These are phyloP conservation scores for Lissocephala sabroskyi DNA, from an alignment of 2,888 invertebrate species.

Conservation along the genomic window DNA sequence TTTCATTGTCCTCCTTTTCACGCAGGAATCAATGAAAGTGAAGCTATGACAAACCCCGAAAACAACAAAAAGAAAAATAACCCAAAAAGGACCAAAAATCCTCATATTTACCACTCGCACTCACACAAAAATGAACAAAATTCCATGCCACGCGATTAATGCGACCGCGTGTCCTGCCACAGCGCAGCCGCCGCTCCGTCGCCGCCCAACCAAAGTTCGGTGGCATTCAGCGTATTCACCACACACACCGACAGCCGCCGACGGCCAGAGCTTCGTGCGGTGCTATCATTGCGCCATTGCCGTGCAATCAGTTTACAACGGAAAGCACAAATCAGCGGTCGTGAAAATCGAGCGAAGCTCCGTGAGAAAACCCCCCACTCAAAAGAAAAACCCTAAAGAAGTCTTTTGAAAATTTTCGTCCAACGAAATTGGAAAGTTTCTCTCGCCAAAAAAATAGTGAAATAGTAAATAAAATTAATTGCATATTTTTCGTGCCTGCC, in stretches of 20 bases:
- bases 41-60: too few species aligned
- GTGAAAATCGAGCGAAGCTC: slow-evolving; percentile 50
- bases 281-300: slow-evolving; percentile 22
- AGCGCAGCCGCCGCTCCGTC: background rate
- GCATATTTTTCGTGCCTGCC: background rate
- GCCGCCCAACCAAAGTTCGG: slow-evolving; percentile 1
- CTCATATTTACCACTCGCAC: too few species aligned
- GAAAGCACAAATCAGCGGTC: slow-evolving; percentile 71
- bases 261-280: slow-evolving; percentile 3
- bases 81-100: slow-evolving; percentile 8
- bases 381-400: slow-evolving; percentile 35
- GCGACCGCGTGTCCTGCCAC: slow-evolving; percentile 5
- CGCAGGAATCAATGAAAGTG: slow-evolving; percentile 31
- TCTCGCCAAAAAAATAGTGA: background rate
- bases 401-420: slow-evolving; percentile 26
- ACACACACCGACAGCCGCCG: slow-evolving; percentile 13
- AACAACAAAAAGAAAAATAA: too few species aligned
- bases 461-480: background rate
- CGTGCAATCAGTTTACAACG: slow-evolving; percentile 68
- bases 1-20: slow-evolving; percentile 27
- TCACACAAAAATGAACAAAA: background rate
- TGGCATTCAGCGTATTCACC: slow-evolving; percentile 30
- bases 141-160: slow-evolving; percentile 21
- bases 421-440: slow-evolving; percentile 17
- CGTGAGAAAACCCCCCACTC: slow-evolving; percentile 28